A percentile compares a stretch with the other conserved stretches of the same genome.
phyloP scores from a whole-genome alignment of 2,888 invertebrate species.

The Diaphora mendica region DNA sequence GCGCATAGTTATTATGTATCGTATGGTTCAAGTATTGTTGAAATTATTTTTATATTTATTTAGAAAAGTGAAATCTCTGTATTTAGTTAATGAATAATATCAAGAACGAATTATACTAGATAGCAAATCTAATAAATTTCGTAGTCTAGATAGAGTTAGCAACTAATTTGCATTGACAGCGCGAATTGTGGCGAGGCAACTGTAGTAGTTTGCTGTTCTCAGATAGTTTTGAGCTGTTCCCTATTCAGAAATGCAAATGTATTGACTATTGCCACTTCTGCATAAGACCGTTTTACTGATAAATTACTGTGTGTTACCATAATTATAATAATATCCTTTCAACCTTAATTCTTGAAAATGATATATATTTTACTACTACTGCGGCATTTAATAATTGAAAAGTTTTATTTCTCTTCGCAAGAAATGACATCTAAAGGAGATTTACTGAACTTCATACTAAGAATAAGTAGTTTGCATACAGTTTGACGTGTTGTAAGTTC shows the following conservation, averaged over 20 bases:
- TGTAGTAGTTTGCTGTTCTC: constrained; percentile 29
- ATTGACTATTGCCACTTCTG: not conserved
- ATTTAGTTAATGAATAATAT: not conserved
- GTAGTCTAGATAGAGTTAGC: constrained; percentile 23
- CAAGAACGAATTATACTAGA: not conserved
- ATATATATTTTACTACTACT: too few species aligned
- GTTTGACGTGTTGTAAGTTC: too few species aligned
- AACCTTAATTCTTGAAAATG: too few species aligned
- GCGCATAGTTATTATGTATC: too few species aligned
- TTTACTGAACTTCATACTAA: too few species aligned
- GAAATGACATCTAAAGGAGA: too few species aligned
- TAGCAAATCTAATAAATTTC: constrained; percentile 8
- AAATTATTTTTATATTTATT: too few species aligned
- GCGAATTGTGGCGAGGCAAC: constrained; percentile 25
- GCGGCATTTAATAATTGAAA: too few species aligned
- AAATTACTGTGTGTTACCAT: not conserved
- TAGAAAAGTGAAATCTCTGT: not conserved
- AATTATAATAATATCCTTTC: not conserved
- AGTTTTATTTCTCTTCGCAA: too few species aligned
- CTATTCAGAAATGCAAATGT: constrained; percentile 17
- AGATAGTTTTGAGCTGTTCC: constrained; percentile 29
- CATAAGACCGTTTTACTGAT: not conserved
- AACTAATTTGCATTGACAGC: constrained; percentile 46
- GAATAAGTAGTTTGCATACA: too few species aligned
- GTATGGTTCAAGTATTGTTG: too few species aligned